Evolutionary conservation across 2,888 invertebrate species (phyloP).

Genomic region (Minunthozetes semirufus): DNA sequence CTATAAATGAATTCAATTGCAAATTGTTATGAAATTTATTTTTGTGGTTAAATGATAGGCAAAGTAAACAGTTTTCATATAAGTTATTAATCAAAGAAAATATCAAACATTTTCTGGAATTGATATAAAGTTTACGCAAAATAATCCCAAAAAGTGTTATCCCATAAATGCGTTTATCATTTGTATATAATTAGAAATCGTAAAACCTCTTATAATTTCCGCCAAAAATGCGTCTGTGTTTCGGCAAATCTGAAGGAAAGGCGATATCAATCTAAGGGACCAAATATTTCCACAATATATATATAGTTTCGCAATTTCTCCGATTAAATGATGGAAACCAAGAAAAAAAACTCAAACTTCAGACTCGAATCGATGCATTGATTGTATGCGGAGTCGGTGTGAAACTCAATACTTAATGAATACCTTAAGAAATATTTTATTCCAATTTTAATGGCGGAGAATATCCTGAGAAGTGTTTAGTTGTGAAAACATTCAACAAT

Average conservation of each 20-base stretch:
- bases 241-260: conserved; percentile 26
- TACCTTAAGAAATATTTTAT: neutral
- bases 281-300: conserved; percentile 19
- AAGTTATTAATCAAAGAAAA: conserved; percentile 25
- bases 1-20: conserved; percentile 15
- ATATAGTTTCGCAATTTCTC: conserved; percentile 3
- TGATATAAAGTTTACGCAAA: conserved; percentile 9
- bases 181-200: conserved; percentile 30
- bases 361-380: neutral
- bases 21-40: conserved; percentile 13
- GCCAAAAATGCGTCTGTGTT: conserved; percentile 6
- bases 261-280: conserved; percentile 18
- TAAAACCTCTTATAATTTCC: conserved; percentile 31
- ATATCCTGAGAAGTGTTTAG: conserved; percentile 13
- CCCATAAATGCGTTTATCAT: conserved; percentile 26
- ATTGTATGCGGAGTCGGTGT: conserved; percentile 18
- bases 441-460: conserved; percentile 1
- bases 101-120: conserved; percentile 1
- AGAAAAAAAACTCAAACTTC: neutral
- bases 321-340: neutral
- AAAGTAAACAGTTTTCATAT: conserved; percentile 23
- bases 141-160: conserved; percentile 11
- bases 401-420: neutral
- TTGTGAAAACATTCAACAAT: conserved; percentile 25
- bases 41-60: neutral